These are phyloP conservation scores for Drosophila colorata DNA, from an alignment of 2,888 invertebrate species.

Conservation along the genomic window DNA sequence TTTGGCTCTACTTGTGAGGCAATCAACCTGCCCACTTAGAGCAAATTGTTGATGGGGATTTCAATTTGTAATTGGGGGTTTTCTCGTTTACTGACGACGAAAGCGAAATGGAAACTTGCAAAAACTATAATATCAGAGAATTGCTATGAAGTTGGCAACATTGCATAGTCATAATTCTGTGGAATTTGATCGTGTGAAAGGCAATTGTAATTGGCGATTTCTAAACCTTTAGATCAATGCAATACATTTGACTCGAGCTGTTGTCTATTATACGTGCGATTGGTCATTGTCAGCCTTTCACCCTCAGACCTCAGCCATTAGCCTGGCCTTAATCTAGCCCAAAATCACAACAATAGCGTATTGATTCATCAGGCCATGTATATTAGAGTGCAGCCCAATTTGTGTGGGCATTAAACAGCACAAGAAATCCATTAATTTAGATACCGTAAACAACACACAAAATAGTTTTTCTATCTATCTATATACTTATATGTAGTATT, in stretches of 20 bases:
- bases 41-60: constrained; percentile 29
- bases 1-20: constrained; percentile 18
- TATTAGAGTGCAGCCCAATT: constrained; percentile 17
- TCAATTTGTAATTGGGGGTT: constrained; percentile 32
- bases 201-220: constrained; percentile 28
- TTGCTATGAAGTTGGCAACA: constrained; percentile 35
- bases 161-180: constrained; percentile 49
- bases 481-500: constrained; percentile 7
- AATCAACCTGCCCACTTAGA: constrained; percentile 29
- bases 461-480: constrained; percentile 27
- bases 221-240: constrained; percentile 18
- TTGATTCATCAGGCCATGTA: constrained; percentile 43
- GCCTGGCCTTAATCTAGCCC: constrained; percentile 9
- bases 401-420: constrained; percentile 34
- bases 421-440: constrained; percentile 67
- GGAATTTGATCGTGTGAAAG: constrained; percentile 50
- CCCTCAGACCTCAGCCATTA: constrained; percentile 22
- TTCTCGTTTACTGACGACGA: constrained; percentile 16
- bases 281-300: constrained; percentile 40
- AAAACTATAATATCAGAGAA: constrained; percentile 29
- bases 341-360: constrained; percentile 41
- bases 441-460: constrained; percentile 50
- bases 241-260: constrained; percentile 21
- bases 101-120: constrained; percentile 41
- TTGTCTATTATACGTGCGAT: neutral